phyloP scores from a whole-genome alignment of 2,797 vertebrate genomes.

The Nannoperca australis region DNA sequence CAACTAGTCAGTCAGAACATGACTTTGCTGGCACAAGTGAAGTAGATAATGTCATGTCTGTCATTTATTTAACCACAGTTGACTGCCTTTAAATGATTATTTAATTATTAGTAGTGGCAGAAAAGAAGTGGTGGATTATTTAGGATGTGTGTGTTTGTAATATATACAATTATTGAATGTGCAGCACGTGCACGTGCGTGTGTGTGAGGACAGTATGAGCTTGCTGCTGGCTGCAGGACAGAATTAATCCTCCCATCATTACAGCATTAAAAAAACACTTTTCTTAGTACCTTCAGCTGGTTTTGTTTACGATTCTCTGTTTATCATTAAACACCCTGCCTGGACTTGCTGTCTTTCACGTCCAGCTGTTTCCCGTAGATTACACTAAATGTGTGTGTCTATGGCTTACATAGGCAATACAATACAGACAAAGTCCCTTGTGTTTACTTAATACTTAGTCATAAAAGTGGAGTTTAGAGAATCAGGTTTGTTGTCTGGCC shows the following conservation, averaged over 20 bases:
- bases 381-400: conserved; percentile 39
- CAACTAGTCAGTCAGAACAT: neutral
- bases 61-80: conserved; percentile 37
- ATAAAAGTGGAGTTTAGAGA: conserved; percentile 15
- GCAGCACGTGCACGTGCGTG: conserved; percentile 8
- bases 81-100: conserved; percentile 22
- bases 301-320: conserved; percentile 72
- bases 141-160: neutral
- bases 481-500: conserved; percentile 14
- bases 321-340: conserved; percentile 73
- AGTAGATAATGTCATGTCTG: conserved; percentile 39
- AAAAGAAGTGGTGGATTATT: conserved; percentile 9
- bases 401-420: neutral
- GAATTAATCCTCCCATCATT: conserved; percentile 58
- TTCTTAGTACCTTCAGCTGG: conserved; percentile 53
- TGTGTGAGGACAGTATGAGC: conserved; percentile 35
- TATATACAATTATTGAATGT: conserved; percentile 18
- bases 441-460: conserved; percentile 8
- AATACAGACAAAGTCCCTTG: conserved; percentile 12
- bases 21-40: conserved; percentile 15
- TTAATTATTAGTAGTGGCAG: neutral
- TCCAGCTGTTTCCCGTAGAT: conserved; percentile 77
- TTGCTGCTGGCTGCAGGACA: conserved; percentile 40
- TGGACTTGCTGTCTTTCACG: conserved; percentile 50
- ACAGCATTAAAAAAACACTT: conserved; percentile 30